phyloP scores from a whole-genome alignment of 2,888 invertebrate genomes.

The Ectemnius cavifrons region DNA sequence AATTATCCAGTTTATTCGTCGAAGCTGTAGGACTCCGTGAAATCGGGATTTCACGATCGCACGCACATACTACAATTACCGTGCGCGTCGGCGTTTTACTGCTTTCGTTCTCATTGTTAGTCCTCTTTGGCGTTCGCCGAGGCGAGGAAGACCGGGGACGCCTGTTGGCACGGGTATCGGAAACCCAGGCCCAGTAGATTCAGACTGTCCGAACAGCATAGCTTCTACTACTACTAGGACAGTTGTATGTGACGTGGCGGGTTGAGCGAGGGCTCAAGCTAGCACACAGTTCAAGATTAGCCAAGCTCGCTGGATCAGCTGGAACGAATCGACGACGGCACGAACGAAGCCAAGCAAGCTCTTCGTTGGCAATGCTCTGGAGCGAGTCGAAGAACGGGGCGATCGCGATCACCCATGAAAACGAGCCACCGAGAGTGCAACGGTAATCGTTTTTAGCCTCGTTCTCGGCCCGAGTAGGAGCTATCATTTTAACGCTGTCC shows the following conservation, averaged over 20 bases:
- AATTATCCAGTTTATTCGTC: constrained; percentile 67
- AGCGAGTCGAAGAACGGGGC: constrained; percentile 5
- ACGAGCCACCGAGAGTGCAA: constrained; percentile 21
- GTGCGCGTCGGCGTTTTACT: constrained; percentile 21
- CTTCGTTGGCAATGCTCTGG: background rate
- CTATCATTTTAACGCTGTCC: constrained; percentile 4
- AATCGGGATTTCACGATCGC: constrained; percentile 61
- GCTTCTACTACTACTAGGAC: background rate
- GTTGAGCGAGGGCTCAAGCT: constrained; percentile 43
- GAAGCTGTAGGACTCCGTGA: constrained; percentile 65
- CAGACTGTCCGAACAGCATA: too few species aligned
- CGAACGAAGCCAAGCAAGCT: constrained; percentile 2
- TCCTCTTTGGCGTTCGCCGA: background rate
- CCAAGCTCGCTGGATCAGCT: constrained; percentile 40
- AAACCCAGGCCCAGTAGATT: too few species aligned
- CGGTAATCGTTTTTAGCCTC: constrained; percentile 26
- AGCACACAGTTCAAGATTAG: constrained; percentile 47
- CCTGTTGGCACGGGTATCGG: background rate
- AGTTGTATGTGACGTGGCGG: constrained; percentile 8
- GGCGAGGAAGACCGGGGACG: constrained; percentile 14
- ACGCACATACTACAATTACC: constrained; percentile 31
- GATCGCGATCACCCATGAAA: constrained; percentile 13
- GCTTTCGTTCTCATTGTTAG: constrained; percentile 16
- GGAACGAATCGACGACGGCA: constrained; percentile 38
- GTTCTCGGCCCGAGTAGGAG: constrained; percentile 2